These are phyloP conservation scores for Podabrus alpinus DNA, from an alignment of 2,888 invertebrate species.

Conservation along the genomic window DNA sequence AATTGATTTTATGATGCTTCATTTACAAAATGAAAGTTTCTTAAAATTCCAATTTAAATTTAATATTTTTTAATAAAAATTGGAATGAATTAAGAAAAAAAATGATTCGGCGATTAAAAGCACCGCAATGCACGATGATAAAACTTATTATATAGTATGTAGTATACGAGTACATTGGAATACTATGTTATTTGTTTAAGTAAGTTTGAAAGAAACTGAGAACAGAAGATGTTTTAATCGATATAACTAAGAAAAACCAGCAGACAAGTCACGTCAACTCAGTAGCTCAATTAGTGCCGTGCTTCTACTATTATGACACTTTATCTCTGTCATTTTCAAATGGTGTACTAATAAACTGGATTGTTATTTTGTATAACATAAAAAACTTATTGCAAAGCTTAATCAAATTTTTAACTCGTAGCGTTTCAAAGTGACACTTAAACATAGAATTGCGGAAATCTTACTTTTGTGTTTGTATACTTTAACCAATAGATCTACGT, in stretches of 20 bases:
- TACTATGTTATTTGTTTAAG: constrained; percentile 6
- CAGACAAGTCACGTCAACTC: constrained; percentile 19
- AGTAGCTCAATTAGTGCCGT: constrained; percentile 14
- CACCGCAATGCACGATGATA: background rate
- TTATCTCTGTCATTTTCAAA: constrained; percentile 19
- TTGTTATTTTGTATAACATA: constrained; percentile 7
- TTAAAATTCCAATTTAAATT: too few species aligned
- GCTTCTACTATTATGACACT: constrained; percentile 18
- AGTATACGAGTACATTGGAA: background rate
- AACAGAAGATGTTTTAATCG: constrained; percentile 12
- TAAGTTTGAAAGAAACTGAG: constrained; percentile 9
- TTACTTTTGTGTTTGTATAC: too few species aligned
- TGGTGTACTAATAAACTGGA: constrained; percentile 15
- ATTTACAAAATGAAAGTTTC: too few species aligned
- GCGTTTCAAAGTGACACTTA: background rate
- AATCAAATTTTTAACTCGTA: constrained; percentile 5
- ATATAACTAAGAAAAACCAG: constrained; percentile 8
- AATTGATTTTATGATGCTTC: too few species aligned
- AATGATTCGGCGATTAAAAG: background rate
- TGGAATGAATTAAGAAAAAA: background rate
- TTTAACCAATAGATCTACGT: too few species aligned
- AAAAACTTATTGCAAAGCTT: background rate
- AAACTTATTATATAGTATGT: too few species aligned
- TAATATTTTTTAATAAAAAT: too few species aligned
- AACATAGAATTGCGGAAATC: background rate